Base-by-base conservation (phyloP, 2,888 invertebrate genomes). In the Zhengitettix transpicula region DNA sequence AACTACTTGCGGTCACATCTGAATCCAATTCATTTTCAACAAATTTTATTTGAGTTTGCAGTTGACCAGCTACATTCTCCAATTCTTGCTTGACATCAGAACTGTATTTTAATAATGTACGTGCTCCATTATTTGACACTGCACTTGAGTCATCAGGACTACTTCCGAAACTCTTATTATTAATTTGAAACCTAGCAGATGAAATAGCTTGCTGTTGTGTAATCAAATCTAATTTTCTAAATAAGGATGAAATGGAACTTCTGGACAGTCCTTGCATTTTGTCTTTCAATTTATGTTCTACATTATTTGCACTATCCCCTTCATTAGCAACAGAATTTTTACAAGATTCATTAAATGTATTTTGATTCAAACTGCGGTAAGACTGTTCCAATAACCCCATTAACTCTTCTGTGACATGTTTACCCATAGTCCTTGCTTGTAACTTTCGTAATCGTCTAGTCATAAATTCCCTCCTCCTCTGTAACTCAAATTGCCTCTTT, bases 1-100 rank as follows among this genome's bases (percentile, higher is more conserved):
- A 94, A 69, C 93, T 94, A 63, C 92, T 92, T 15, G 86, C 91
- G 1, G 96, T 96, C 44, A 90, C 93, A 75, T 96, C 95, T 1
- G 93, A 92, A 73, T 96, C 95, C 64, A 91, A 77, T 67, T 84
- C 84, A 62, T 79, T 77, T 70, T 89, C 86, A 60, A 91, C 80
- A 64, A 87, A 77, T 40, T 82, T 78, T 65, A 93, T 73, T 71
- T 89, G 87, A 0, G 84, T 81, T 56, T 81, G 78, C 63, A 94
- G 72, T 16, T 85, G 80, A 16, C 89, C 88, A 1, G 87, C 79
- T 1, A 88, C 83, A 63, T 81, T 81, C 64, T 83, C 57, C 57
- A 63, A 40, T 52, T 61, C 58, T 10, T 57, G 40, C 53, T 55
- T 67, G 61, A 42, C 68, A 41, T 69, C 67, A 54, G 63, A 59